Percentiles rank a stretch among this genome's conserved stretches.
Conservation (phyloP, 1,140 invertebrate species). For the Trachymyrmex septentrionalis region DNA sequence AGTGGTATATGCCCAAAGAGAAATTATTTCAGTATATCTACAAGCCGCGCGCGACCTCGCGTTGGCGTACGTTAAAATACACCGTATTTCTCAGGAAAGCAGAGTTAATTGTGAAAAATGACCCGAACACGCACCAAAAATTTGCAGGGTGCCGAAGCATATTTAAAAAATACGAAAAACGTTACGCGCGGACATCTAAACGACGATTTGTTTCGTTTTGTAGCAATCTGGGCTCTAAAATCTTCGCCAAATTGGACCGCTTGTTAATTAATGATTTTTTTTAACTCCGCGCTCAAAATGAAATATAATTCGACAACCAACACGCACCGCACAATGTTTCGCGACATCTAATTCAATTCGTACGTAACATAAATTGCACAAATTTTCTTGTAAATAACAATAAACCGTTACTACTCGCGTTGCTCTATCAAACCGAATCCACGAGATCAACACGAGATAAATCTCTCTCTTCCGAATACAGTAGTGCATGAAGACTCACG, state of each 20-base stretch:
- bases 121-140: neutral
- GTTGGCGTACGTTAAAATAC: constrained; percentile 17
- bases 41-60: neutral
- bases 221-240: neutral
- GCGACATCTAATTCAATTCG: neutral
- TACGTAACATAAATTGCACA: constrained; percentile 26
- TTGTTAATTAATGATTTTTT: neutral
- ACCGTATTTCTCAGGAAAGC: constrained; percentile 16
- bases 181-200: neutral
- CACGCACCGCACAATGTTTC: neutral
- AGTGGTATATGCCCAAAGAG: constrained; percentile 1
- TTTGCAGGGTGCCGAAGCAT: neutral
- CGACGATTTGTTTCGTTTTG: neutral
- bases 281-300: neutral
- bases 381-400: neutral
- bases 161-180: neutral
- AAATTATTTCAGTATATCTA: constrained; percentile 48
- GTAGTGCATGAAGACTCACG: no score
- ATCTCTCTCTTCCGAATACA: neutral
- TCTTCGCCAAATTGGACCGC: neutral
- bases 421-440: neutral
- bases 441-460: neutral
- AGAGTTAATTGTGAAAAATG: constrained; percentile 12
- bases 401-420: neutral
- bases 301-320: constrained; percentile 43